Evolutionary conservation across 2,797 vertebrate genomes (phyloP).

Genomic region (Micromesistius poutassou): DNA sequence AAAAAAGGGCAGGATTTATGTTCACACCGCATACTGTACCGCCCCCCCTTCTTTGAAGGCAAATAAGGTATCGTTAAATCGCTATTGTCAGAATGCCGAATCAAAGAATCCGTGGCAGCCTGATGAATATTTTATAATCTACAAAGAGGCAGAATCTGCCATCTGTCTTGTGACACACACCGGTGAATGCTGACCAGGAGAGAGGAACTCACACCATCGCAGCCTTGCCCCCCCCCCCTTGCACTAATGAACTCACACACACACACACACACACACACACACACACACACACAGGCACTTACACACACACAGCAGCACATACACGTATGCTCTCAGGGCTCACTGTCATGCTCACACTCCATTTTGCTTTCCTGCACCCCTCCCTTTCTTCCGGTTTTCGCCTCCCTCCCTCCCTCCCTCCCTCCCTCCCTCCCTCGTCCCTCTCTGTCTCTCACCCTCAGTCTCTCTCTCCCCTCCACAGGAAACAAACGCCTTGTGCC

Average conservation of each 20-base stretch:
- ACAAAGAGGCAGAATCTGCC: constrained; percentile 56
- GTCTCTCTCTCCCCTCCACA: background rate
- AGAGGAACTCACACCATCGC: background rate
- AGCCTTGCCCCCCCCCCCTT: constrained; percentile 6
- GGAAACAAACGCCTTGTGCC: constrained; percentile 3
- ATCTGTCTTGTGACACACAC: constrained; percentile 60
- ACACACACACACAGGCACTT: constrained; percentile 9
- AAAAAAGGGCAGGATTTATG: constrained; percentile 59
- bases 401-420: background rate
- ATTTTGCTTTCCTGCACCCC: background rate
- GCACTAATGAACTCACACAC: constrained; percentile 1
- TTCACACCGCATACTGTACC: constrained; percentile 56
- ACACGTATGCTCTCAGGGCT: background rate
- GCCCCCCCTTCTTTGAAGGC: constrained; percentile 51
- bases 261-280: constrained; percentile 10
- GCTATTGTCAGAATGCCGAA: constrained; percentile 61
- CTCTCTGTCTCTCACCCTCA: background rate
- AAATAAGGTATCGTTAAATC: constrained; percentile 68
- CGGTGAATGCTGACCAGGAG: constrained; percentile 40
- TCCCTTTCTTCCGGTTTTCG: background rate
- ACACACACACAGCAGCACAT: constrained; percentile 12
- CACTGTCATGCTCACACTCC: background rate
- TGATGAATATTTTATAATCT: constrained; percentile 66
- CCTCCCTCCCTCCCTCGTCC: background rate
- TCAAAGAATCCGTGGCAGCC: constrained; percentile 63